Percentiles rank a stretch among this genome's conserved stretches.
Conservation (phyloP, 2,888 invertebrate genomes). For the Panzeria rudis region DNA sequence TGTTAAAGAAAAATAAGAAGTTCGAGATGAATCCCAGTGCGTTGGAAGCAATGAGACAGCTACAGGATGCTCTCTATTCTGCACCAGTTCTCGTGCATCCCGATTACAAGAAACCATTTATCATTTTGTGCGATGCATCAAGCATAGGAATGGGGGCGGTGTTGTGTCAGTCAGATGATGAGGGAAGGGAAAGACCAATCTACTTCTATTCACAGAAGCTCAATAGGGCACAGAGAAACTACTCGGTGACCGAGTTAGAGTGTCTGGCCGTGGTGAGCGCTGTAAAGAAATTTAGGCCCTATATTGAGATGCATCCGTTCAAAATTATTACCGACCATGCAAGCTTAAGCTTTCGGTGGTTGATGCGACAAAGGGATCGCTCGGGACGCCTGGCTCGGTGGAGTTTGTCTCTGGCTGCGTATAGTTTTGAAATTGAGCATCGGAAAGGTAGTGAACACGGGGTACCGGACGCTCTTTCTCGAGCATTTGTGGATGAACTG, state of each 20-base stretch:
- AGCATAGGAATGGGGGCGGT: too few relatives aligned
- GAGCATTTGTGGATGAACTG: neutral
- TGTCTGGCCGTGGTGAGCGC: too few relatives aligned
- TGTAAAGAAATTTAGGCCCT: too few relatives aligned
- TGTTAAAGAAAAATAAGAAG: conserved; percentile 12
- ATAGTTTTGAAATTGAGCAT: conserved; percentile 27
- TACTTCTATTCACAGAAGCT: too few relatives aligned
- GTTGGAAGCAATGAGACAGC: neutral
- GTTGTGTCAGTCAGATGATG: too few relatives aligned
- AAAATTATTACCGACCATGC: too few relatives aligned
- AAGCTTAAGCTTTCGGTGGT: conserved; percentile 5
- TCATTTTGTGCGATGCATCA: neutral
- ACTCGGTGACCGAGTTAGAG: neutral
- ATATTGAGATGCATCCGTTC: too few relatives aligned
- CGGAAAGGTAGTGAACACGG: conserved; percentile 4
- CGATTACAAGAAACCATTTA: neutral
- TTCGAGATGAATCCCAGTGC: conserved; percentile 1
- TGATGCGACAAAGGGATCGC: conserved; percentile 34
- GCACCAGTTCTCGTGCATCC: conserved; percentile 23
- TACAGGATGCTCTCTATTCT: neutral
- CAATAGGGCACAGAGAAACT: too few relatives aligned
- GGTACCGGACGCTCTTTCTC: neutral
- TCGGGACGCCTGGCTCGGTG: conserved; percentile 19
- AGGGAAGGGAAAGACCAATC: too few relatives aligned
- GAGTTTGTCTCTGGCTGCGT: too few relatives aligned